Evolutionary conservation across 2,113 vertebrate genomes (phyloP).

Genomic region (Cairina moschata): DNA sequence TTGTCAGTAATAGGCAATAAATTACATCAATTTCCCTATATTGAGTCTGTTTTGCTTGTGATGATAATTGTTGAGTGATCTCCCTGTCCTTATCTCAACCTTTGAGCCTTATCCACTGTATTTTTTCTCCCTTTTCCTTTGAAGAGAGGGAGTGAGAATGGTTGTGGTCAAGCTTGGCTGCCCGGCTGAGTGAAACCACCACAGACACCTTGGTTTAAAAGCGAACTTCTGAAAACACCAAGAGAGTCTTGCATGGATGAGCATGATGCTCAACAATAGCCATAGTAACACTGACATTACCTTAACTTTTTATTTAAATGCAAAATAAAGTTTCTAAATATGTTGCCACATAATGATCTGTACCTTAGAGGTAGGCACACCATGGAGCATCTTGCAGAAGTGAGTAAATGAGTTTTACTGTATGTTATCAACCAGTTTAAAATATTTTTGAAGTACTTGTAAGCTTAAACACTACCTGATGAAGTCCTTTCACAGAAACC

Average conservation of each 20-base stretch:
- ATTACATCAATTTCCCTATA: too few species aligned
- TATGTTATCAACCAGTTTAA: neutral
- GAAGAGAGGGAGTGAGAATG: too few species aligned
- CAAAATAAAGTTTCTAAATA: neutral
- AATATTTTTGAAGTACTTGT: neutral
- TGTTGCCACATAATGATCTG: neutral
- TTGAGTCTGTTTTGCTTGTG: too few species aligned
- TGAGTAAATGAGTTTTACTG: too few species aligned
- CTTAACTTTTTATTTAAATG: neutral
- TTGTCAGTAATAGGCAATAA: too few species aligned
- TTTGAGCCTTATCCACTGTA: too few species aligned
- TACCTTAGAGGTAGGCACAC: neutral
- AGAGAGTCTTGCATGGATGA: neutral
- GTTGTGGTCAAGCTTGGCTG: too few species aligned
- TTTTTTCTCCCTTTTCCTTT: too few species aligned
- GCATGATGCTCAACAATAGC: neutral
- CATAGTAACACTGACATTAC: neutral
- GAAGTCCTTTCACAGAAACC: neutral
- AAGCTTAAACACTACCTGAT: neutral
- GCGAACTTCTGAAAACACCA: neutral
- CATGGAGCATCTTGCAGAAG: neutral
- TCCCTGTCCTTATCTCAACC: too few species aligned
- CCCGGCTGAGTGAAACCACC: too few species aligned
- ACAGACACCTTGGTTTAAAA: neutral
- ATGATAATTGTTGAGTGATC: too few species aligned